phyloP scores from a whole-genome alignment of 2,888 invertebrate species.

The Leptothorax acervorum region DNA sequence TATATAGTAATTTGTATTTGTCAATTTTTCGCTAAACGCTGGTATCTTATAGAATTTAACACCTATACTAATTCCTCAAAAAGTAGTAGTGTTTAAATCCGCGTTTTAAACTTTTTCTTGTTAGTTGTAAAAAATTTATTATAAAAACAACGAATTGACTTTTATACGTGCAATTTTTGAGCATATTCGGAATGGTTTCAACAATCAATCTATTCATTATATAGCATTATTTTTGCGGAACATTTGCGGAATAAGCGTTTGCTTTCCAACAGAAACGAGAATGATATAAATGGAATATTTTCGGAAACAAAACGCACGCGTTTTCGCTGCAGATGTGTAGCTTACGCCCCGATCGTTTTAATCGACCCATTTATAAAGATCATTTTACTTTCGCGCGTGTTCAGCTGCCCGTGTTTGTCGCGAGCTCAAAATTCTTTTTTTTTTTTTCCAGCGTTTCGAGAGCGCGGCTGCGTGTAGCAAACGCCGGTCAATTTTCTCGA shows the following conservation, averaged over 20 bases:
- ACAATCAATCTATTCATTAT: not conserved
- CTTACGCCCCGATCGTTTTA: slow-evolving; percentile 41
- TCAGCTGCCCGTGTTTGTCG: slow-evolving; percentile 39
- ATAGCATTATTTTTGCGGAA: not conserved
- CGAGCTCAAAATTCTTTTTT: slow-evolving; percentile 39
- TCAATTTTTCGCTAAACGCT: not conserved
- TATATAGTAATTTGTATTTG: not conserved
- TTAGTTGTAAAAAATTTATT: not conserved
- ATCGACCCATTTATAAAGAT: slow-evolving; percentile 48
- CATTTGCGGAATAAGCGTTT: not conserved
- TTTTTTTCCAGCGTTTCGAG: slow-evolving; percentile 48
- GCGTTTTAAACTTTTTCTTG: not conserved
- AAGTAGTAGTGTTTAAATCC: not conserved
- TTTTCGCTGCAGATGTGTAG: slow-evolving; percentile 9
- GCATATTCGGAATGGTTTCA: not conserved
- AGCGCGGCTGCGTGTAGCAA: slow-evolving; percentile 58
- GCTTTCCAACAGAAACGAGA: not conserved
- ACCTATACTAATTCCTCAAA: not conserved
- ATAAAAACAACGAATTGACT: not conserved
- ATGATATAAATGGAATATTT: slow-evolving; percentile 18
- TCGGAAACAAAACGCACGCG: slow-evolving; percentile 10
- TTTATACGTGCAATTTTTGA: not conserved
- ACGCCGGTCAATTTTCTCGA: slow-evolving; percentile 71
- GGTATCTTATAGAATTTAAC: not conserved
- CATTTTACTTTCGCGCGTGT: slow-evolving; percentile 49